These are phyloP conservation scores for Sturnus vulgaris DNA, from an alignment of 2,113 vertebrate species.

Conservation along the genomic window DNA sequence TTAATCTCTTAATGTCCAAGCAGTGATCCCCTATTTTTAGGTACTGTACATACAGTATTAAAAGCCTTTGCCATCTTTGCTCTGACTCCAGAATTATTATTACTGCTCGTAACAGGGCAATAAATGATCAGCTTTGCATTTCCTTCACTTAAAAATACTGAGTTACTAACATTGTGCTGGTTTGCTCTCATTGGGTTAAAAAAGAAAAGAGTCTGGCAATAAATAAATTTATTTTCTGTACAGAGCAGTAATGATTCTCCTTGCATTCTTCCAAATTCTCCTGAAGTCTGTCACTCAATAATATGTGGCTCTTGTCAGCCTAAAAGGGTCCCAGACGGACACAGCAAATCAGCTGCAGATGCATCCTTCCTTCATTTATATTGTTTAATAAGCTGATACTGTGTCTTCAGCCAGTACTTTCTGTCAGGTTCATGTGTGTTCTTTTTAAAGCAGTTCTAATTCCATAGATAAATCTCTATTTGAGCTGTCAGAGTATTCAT, in stretches of 20 bases:
- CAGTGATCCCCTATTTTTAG: background rate
- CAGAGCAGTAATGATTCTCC: constrained; percentile 23
- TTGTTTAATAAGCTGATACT: constrained; percentile 59
- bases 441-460: constrained; percentile 33
- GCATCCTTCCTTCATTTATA: constrained; percentile 56
- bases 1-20: background rate
- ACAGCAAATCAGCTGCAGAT: background rate
- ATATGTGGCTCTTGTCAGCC: constrained; percentile 34
- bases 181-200: background rate
- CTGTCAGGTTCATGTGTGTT: constrained; percentile 44
- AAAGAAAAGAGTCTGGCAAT: background rate
- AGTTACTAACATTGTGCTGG: background rate
- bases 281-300: constrained; percentile 17
- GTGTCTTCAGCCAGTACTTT: constrained; percentile 31
- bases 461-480: constrained; percentile 62
- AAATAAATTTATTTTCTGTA: constrained; percentile 31
- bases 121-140: background rate
- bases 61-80: background rate
- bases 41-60: background rate
- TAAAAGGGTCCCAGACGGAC: constrained; percentile 38
- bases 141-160: background rate
- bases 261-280: constrained; percentile 47
- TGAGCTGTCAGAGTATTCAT: constrained; percentile 43
- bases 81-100: background rate
- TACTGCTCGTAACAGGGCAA: background rate